Conservation (phyloP, 1,140 invertebrate genomes). For the Centruroides vittatus region DNA sequence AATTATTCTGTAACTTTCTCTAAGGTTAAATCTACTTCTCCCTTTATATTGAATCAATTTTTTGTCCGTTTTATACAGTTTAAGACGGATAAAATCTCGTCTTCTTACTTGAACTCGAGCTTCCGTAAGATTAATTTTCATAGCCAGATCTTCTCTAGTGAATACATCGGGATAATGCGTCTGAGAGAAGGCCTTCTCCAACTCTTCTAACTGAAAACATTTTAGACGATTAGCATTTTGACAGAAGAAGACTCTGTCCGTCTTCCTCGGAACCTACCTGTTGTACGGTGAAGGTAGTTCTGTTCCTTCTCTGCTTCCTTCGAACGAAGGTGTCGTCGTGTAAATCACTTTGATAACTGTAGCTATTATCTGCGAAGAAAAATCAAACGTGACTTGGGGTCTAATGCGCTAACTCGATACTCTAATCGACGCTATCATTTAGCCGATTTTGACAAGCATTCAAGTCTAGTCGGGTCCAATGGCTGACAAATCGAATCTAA, state of each 20-base stretch:
- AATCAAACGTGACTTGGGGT: neutral
- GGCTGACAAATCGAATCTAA: no score
- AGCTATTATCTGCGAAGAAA: slow-evolving; percentile 13
- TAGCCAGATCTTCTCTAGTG: slow-evolving; percentile 91
- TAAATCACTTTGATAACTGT: slow-evolving; percentile 60
- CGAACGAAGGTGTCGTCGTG: slow-evolving; percentile 94
- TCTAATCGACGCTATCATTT: no score
- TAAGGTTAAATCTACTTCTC: no score
- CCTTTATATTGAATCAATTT: no score
- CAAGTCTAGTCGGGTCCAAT: no score
- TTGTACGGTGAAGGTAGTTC: slow-evolving; percentile 93
- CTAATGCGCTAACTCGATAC: no score
- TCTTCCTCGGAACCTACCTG: slow-evolving; percentile 45
- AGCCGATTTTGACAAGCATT: no score
- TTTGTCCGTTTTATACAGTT: no score
- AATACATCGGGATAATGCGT: slow-evolving; percentile 98
- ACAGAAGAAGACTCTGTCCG: no score
- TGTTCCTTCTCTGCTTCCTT: slow-evolving; percentile 83
- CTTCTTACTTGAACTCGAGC: slow-evolving; percentile 79
- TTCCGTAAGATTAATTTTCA: slow-evolving; percentile 95
- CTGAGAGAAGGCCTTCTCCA: slow-evolving; percentile 92
- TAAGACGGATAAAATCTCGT: neutral
- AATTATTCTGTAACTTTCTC: no score
- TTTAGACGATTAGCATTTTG: no score
- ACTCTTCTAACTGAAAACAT: slow-evolving; percentile 63